These are phyloP conservation scores for Sebastes minor DNA, from an alignment of 2,797 vertebrate genomes.

Conservation along the genomic window DNA sequence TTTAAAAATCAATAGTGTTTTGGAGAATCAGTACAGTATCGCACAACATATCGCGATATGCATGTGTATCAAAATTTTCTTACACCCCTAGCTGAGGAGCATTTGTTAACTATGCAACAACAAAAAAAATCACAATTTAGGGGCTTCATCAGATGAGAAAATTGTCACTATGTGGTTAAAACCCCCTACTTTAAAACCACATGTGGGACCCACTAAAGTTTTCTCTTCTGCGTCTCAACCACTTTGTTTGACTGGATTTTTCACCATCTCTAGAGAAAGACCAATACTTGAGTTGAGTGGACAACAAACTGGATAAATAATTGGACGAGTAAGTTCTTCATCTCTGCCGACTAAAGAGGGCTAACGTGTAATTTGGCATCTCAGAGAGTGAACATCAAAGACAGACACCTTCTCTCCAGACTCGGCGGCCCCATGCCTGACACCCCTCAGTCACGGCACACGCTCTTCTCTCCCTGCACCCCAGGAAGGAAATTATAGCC, in stretches of 20 bases:
- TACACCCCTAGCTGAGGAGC: not conserved
- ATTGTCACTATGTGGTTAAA: not conserved
- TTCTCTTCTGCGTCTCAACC: not conserved
- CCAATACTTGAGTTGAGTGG: not conserved
- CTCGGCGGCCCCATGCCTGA: slow-evolving; percentile 59
- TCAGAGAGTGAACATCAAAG: slow-evolving; percentile 54
- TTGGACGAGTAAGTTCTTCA: slow-evolving; percentile 17
- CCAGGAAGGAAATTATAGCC: slow-evolving; percentile 78
- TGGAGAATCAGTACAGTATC: too few relatives aligned
- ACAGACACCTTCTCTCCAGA: slow-evolving; percentile 62
- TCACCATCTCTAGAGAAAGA: not conserved
- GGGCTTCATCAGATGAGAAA: slow-evolving; percentile 1
- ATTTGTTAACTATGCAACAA: not conserved
- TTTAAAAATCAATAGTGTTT: too few relatives aligned
- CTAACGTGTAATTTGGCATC: slow-evolving; percentile 46
- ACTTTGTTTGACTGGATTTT: not conserved
- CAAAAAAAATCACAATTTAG: not conserved
- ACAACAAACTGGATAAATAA: slow-evolving; percentile 25
- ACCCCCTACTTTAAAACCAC: not conserved
- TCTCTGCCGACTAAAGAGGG: slow-evolving; percentile 8
- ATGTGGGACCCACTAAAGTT: not conserved
- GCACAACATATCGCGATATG: not conserved
- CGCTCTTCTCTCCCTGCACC: slow-evolving; percentile 71
- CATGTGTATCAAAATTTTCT: not conserved
- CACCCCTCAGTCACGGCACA: slow-evolving; percentile 71